Conservation (phyloP, 2,888 invertebrate genomes). For the Poecilobothrus nobilitatus region DNA sequence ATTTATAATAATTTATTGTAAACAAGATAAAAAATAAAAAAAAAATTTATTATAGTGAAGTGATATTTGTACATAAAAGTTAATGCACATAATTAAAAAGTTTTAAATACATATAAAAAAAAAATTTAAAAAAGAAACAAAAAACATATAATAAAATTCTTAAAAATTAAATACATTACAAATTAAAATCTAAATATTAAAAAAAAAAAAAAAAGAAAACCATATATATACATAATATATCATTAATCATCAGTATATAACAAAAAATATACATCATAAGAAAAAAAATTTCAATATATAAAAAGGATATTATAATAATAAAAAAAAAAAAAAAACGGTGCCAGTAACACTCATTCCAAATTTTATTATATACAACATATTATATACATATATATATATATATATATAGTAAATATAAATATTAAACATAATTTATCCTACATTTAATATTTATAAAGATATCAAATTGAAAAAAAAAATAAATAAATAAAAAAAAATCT, state of each 20-base stretch:
- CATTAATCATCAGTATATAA: not conserved
- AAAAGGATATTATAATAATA: not conserved
- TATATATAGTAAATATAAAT: not conserved
- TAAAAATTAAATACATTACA: not conserved
- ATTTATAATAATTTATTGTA: not conserved
- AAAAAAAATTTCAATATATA: no score
- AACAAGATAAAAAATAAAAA: not conserved
- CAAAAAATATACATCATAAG: not conserved
- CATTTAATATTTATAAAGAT: not conserved
- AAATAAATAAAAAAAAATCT: no score
- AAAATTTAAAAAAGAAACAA: not conserved
- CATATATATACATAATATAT: no score
- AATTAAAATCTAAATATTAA: not conserved
- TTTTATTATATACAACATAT: no score
- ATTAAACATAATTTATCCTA: not conserved
- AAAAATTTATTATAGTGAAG: not conserved
- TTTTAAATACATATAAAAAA: not conserved
- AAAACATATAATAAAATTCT: not conserved
- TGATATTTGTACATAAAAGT: not conserved
- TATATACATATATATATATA: not conserved
- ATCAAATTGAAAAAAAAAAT: no score
- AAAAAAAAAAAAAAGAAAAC: no score
- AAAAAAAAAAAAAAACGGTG: not conserved
- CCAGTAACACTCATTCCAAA: not conserved
- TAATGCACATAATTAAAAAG: not conserved